Percentiles rank a stretch among this genome's conserved stretches.
Evolutionary conservation across 2,888 invertebrate genomes (phyloP).

Genomic region (Ganaspis brasiliensis): DNA sequence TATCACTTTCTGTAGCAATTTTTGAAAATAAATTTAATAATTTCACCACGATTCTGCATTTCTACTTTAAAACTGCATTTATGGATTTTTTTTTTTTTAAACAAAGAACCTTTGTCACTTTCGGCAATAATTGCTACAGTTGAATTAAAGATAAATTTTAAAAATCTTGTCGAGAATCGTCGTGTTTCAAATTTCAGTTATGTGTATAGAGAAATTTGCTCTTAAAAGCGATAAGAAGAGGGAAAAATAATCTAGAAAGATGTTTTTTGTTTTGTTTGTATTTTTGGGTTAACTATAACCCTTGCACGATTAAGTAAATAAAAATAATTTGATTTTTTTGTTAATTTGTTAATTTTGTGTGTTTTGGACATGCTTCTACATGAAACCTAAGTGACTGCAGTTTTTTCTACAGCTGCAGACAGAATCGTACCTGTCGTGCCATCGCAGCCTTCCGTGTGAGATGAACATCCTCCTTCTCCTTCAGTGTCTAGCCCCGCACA

Average conservation of each 20-base stretch:
- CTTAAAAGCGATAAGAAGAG: neutral
- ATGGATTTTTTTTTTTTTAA: no score
- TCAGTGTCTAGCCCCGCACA: constrained; percentile 88
- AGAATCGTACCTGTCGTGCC: constrained; percentile 90
- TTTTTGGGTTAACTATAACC: no score
- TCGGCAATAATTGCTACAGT: no score
- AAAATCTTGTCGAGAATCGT: no score
- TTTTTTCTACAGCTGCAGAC: constrained; percentile 78
- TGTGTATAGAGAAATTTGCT: no score
- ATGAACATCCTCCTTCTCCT: constrained; percentile 91
- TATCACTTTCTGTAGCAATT: neutral
- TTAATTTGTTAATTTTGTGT: constrained; percentile 18
- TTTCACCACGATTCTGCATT: no score
- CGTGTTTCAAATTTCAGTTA: no score
- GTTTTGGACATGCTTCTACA: constrained; percentile 71
- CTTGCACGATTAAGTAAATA: no score
- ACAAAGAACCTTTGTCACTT: no score
- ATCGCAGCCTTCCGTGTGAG: constrained; percentile 96
- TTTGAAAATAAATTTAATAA: neutral
- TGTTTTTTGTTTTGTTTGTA: no score
- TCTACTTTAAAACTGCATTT: neutral
- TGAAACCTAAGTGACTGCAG: constrained; percentile 71
- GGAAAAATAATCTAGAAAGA: neutral
- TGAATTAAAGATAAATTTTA: no score
- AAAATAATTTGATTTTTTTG: no score